Base-by-base conservation (phyloP, 2,797 vertebrate genomes). In the Poliocrania exsul region DNA sequence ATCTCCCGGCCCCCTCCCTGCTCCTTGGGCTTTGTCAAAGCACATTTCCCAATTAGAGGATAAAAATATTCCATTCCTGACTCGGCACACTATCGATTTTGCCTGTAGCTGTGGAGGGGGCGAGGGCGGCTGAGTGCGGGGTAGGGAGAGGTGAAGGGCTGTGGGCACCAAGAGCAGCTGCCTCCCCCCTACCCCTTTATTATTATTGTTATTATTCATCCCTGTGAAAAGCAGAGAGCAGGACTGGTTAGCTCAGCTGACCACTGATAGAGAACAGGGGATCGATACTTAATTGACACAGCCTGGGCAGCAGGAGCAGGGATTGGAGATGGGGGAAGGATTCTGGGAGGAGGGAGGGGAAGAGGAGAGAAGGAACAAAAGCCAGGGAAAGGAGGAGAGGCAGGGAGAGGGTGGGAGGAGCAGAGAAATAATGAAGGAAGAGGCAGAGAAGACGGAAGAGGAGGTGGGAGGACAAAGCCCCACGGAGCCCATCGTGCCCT, bases 51-150 rank as follows among this genome's bases (percentile, higher is more conserved):
- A 96, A 91, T 98, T 98, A 98, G 98, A 96, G 97, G 98, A 98
- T 99, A 98, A 99, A 98, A 99, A 98, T 98, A 99, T 98, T 98
- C 98, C 97, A 98, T 97, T 97, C 97, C 98, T 98, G 97, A 98
- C 97, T 98, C 97, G 93, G 96, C 81, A 69, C 88, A 93, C 97
- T 98, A 98, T 98, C 97, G 99, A 99, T 99, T 98, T 98, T 98
- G 98, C 98, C 98, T 73, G 96, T 98, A 98, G 98, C 98, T 98
- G 98, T 97, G 96, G 98, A 98, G 98, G 98, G 97, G 98, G 98
- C 94, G 97, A 84, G 92, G 95, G 98, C 96, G 92, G 92, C 83
- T 16, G 83, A 14, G 61, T 42, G 70, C 42, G 60, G 95, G 96
- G 90, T 96, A 93, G 92, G 86, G 95, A 89, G 95, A 93, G 89